phyloP scores from a whole-genome alignment of 1,140 invertebrate species.

The Choristoneura fumiferana region DNA sequence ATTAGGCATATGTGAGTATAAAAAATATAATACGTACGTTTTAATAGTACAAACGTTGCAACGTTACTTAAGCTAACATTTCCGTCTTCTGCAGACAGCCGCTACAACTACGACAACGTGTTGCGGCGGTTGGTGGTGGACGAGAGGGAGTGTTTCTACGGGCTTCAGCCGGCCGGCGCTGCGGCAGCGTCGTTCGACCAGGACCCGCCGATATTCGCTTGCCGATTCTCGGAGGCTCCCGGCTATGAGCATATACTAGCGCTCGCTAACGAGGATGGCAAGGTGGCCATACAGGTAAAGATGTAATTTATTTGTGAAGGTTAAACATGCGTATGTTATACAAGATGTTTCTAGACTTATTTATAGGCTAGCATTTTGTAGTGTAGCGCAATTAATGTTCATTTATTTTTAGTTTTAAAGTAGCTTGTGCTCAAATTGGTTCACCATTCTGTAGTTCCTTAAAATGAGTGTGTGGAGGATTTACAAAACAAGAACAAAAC shows the following conservation, averaged over 20 bases:
- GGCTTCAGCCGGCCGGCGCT: constrained; percentile 60
- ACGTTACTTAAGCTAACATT: constrained; percentile 3
- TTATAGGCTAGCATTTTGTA: too few species aligned
- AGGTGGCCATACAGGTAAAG: constrained; percentile 81
- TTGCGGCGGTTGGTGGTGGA: constrained; percentile 70
- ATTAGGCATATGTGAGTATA: constrained; percentile 67
- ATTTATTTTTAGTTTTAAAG: too few species aligned
- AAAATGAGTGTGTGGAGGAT: too few species aligned
- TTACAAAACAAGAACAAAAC: too few species aligned
- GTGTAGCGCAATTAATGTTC: too few species aligned
- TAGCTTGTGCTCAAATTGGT: too few species aligned
- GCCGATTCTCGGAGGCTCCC: constrained; percentile 80
- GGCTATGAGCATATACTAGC: constrained; percentile 85
- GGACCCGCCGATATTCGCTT: constrained; percentile 82
- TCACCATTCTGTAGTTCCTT: too few species aligned
- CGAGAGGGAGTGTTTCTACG: constrained; percentile 77
- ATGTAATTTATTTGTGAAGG: too few species aligned
- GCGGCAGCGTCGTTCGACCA: constrained; percentile 71
- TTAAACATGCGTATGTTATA: too few species aligned
- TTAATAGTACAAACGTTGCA: not conserved
- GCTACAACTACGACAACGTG: constrained; percentile 72
- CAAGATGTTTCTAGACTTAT: too few species aligned
- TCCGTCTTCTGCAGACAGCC: constrained; percentile 62
- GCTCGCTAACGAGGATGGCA: constrained; percentile 91
- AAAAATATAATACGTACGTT: constrained; percentile 3